Evolutionary conservation across 2,797 vertebrate genomes (phyloP).

Genomic region (Gallinago solitaria): DNA sequence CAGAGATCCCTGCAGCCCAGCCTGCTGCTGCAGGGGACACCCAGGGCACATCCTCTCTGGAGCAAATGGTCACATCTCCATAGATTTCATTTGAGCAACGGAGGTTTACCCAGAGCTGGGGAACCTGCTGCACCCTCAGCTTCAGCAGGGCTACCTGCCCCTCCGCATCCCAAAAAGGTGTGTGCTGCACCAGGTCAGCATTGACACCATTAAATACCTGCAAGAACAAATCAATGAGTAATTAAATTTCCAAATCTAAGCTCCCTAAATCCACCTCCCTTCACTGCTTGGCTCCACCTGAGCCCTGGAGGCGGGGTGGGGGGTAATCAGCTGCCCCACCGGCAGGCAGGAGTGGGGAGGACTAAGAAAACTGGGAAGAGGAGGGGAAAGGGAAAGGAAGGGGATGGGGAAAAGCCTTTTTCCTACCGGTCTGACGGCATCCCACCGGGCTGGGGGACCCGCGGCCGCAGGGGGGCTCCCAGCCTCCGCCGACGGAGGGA

Average conservation of each 20-base stretch:
- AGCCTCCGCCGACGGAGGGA: background rate
- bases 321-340: rapidly evolving
- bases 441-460: background rate
- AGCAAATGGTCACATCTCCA: rapidly evolving
- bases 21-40: background rate
- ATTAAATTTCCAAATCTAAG: rapidly evolving
- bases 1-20: background rate
- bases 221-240: rapidly evolving
- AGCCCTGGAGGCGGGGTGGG: background rate
- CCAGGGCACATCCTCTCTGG: background rate
- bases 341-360: too few relatives aligned
- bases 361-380: background rate
- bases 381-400: too few relatives aligned
- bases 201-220: rapidly evolving
- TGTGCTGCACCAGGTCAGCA: background rate
- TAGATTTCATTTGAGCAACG: background rate
- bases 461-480: constrained; percentile 22
- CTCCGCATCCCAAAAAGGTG: rapidly evolving
- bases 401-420: background rate
- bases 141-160: background rate
- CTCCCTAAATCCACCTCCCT: background rate
- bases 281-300: background rate
- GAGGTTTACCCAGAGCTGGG: background rate
- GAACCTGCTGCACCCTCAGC: background rate
- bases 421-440: rapidly evolving